These are phyloP conservation scores for Corbicula japonica DNA, from an alignment of 2,888 invertebrate genomes.

Conservation along the genomic window DNA sequence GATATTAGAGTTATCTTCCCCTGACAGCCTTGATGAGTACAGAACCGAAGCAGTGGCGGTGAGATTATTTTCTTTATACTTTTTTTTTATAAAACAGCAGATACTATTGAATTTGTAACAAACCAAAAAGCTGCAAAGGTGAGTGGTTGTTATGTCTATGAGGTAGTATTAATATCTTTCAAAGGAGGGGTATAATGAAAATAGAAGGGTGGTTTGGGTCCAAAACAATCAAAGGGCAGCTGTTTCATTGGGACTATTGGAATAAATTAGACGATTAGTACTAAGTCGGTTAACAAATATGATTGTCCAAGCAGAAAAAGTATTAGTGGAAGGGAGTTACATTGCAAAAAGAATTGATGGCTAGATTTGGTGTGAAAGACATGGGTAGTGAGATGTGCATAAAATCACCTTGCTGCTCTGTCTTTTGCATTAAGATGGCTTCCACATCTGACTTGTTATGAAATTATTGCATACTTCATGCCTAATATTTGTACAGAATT, in stretches of 20 bases:
- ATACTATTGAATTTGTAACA: not conserved
- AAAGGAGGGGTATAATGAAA: no score
- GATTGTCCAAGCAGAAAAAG: not conserved
- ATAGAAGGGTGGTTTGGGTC: no score
- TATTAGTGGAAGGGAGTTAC: not conserved
- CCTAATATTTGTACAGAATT: no score
- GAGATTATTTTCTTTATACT: conserved; percentile 64
- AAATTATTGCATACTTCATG: no score
- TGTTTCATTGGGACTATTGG: no score
- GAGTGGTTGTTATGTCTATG: no score
- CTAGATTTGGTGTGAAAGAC: conserved; percentile 93
- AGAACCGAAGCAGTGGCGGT: conserved; percentile 86
- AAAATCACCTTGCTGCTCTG: conserved; percentile 96
- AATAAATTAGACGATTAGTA: not conserved
- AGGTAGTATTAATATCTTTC: no score
- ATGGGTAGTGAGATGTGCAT: conserved; percentile 98
- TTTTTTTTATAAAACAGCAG: not conserved
- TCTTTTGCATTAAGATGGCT: conserved; percentile 90
- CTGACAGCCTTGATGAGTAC: conserved; percentile 88
- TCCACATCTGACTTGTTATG: no score
- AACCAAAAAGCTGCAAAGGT: no score
- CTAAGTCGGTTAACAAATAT: not conserved
- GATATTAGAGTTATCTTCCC: conserved; percentile 89
- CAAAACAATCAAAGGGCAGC: no score
- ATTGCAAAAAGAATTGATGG: no score